These are phyloP conservation scores for Ernsta delagoae DNA, from an alignment of 2,888 invertebrate species.

Conservation along the genomic window DNA sequence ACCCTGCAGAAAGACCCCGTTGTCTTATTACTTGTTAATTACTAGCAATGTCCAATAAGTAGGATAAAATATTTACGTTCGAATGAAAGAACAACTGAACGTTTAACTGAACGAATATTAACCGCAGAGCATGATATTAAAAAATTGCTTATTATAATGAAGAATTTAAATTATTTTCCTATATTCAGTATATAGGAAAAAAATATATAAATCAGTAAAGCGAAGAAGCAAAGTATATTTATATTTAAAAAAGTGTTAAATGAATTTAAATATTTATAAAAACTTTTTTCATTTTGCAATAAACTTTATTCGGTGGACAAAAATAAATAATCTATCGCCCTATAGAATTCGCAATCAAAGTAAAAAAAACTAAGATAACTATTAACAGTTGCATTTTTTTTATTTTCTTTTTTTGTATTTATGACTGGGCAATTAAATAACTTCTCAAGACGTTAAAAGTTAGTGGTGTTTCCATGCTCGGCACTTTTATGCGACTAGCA, in stretches of 20 bases:
- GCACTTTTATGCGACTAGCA: constrained; percentile 42
- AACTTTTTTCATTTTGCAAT: neutral
- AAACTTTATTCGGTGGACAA: constrained; percentile 14
- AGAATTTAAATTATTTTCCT: too few species aligned
- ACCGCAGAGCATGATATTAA: neutral
- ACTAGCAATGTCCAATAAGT: neutral
- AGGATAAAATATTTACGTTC: neutral
- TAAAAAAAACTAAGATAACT: neutral
- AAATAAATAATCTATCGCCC: neutral
- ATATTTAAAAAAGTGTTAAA: neutral
- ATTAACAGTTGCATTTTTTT: neutral
- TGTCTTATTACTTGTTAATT: neutral
- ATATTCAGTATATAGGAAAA: too few species aligned
- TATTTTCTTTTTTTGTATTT: neutral
- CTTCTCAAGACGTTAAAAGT: constrained; percentile 44
- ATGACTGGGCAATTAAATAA: constrained; percentile 16
- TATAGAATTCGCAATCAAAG: neutral
- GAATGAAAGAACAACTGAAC: neutral
- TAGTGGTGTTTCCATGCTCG: constrained; percentile 64
- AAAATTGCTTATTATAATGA: too few species aligned
- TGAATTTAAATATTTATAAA: neutral
- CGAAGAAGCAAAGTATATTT: neutral
- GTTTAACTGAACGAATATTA: neutral
- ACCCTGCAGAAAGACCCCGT: neutral
- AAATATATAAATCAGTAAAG: too few species aligned